Percentiles rank a stretch among this genome's conserved stretches.
Conservation (phyloP, 2,797 vertebrate species). For the Pseudochirops cupreus region DNA sequence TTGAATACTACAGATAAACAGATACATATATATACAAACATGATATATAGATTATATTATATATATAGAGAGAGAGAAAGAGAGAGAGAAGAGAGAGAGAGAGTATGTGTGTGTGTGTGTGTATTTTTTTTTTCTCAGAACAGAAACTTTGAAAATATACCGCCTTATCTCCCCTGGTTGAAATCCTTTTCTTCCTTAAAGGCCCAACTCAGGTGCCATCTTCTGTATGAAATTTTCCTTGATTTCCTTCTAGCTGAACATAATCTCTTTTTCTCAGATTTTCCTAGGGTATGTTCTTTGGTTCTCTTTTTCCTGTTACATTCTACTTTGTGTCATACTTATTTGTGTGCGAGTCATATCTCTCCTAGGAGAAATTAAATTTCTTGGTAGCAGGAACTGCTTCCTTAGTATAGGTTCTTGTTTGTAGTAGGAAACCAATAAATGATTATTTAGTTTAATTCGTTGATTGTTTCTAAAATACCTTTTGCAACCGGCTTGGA, state of each 20-base stretch:
- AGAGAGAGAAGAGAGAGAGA: no score
- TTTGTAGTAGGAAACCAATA: neutral
- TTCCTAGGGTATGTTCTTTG: neutral
- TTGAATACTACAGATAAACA: conserved; percentile 19
- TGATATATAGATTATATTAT: neutral
- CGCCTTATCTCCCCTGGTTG: neutral
- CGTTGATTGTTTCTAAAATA: neutral
- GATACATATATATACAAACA: neutral
- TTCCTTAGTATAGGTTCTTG: neutral
- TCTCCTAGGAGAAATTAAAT: neutral
- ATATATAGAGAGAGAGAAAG: no score
- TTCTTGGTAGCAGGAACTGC: neutral
- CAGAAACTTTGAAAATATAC: neutral
- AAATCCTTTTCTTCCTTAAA: neutral
- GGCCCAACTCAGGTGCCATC: neutral
- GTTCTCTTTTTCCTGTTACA: neutral
- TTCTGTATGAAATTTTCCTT: neutral
- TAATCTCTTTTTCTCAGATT: neutral
- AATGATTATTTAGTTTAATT: neutral
- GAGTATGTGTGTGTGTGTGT: neutral
- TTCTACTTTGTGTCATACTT: neutral
- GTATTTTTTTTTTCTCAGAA: neutral
- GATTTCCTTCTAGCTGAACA: neutral
- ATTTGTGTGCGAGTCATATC: neutral
- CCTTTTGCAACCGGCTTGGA: neutral